Evolutionary conservation across 1,140 invertebrate genomes (phyloP).

Genomic region (Drosophila persimilis): DNA sequence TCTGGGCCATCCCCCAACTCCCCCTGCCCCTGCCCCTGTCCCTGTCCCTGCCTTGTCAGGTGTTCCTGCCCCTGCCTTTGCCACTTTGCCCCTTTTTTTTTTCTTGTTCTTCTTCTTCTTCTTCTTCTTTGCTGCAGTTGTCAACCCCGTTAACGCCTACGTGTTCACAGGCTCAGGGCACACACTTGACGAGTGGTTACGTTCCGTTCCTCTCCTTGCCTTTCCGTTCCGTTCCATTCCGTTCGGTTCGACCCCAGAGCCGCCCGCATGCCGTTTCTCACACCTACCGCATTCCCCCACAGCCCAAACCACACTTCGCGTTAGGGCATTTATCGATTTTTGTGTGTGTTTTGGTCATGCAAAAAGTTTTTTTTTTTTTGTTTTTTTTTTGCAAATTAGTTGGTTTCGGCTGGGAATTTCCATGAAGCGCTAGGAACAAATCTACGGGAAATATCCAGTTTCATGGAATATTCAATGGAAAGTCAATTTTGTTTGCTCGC

Average conservation of each 20-base stretch:
- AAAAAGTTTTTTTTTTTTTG: slow-evolving; percentile 19
- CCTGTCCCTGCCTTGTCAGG: slow-evolving; percentile 38
- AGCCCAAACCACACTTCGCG: slow-evolving; percentile 13
- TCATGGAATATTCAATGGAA: no score
- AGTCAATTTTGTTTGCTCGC: no score
- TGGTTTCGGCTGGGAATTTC: slow-evolving; percentile 11
- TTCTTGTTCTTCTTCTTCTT: no score
- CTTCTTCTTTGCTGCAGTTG: slow-evolving; percentile 12
- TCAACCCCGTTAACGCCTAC: slow-evolving; percentile 54
- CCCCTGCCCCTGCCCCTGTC: slow-evolving; percentile 12
- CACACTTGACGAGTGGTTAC: slow-evolving; percentile 28
- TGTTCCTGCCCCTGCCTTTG: slow-evolving; percentile 31
- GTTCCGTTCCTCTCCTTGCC: neutral
- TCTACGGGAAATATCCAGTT: no score
- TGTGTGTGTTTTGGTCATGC: slow-evolving; percentile 27
- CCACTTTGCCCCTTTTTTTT: neutral
- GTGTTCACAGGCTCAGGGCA: slow-evolving; percentile 24
- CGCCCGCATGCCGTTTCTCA: neutral
- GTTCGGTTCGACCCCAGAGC: slow-evolving; percentile 1
- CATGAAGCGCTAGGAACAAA: neutral
- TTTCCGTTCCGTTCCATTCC: neutral
- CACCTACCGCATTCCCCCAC: slow-evolving; percentile 3
- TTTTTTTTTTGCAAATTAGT: slow-evolving; percentile 26
- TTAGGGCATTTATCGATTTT: slow-evolving; percentile 44
- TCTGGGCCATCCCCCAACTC: slow-evolving; percentile 38